These are phyloP conservation scores for Pelodiscus sinensis DNA, from an alignment of 2,113 vertebrate species.

Conservation along the genomic window DNA sequence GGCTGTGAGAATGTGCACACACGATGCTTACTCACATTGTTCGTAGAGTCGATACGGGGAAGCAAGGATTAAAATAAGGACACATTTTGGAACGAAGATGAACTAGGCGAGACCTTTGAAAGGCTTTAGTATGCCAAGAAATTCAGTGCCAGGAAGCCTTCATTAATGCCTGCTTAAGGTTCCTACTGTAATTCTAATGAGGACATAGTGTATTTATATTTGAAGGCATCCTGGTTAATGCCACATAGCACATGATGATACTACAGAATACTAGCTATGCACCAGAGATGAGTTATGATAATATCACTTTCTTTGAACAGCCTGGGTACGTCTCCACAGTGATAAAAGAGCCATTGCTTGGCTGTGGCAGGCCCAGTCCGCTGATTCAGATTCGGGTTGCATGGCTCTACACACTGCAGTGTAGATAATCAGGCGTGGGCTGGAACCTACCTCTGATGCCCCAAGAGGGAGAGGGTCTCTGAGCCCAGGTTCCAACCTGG, in stretches of 20 bases:
- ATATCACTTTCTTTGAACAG: not conserved
- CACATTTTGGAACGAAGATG: not conserved
- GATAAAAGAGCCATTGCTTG: not conserved
- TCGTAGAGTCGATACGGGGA: not conserved
- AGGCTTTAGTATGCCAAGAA: not conserved
- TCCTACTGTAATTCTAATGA: not conserved
- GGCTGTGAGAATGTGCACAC: not conserved
- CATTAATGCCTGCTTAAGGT: not conserved
- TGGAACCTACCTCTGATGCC: too few relatives aligned
- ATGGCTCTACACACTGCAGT: too few relatives aligned
- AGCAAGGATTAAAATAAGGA: not conserved
- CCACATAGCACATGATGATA: not conserved
- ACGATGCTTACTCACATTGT: not conserved
- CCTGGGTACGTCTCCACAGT: accelerated
- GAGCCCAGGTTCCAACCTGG: too few relatives aligned
- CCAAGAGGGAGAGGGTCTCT: too few relatives aligned
- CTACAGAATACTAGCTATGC: not conserved
- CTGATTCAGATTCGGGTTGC: not conserved
- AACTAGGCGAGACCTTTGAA: not conserved
- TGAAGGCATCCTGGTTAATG: not conserved
- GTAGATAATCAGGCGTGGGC: too few relatives aligned
- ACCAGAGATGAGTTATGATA: slow-evolving; percentile 9
- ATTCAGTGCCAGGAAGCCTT: not conserved
- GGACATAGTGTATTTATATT: not conserved
- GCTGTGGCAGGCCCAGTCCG: not conserved